These are phyloP conservation scores for Panthera uncia DNA, from an alignment of 2,113 vertebrate genomes.

Conservation along the genomic window DNA sequence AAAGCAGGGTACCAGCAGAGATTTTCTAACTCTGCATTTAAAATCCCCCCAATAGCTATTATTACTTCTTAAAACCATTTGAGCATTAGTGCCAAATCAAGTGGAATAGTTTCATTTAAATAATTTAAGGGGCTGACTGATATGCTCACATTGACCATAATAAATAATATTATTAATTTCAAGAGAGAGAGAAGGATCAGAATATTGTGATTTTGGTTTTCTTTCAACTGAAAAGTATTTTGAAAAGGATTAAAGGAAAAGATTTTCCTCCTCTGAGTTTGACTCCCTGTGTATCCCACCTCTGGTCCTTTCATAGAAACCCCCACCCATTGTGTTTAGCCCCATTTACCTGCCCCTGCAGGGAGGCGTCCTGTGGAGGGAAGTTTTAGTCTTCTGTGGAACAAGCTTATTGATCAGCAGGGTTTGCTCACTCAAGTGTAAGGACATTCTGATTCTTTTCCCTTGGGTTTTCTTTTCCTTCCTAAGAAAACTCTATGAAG, in stretches of 20 bases:
- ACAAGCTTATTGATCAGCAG: constrained; percentile 70
- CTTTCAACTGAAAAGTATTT: constrained; percentile 65
- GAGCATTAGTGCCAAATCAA: constrained; percentile 69
- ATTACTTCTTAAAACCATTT: constrained; percentile 64
- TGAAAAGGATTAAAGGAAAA: constrained; percentile 73
- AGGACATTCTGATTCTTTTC: constrained; percentile 66
- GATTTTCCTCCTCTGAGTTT: constrained; percentile 46
- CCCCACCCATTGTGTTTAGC: constrained; percentile 45
- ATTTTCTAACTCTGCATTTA: constrained; percentile 70
- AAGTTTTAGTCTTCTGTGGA: constrained; percentile 70
- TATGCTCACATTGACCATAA: constrained; percentile 33
- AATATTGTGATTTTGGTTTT: constrained; percentile 68
- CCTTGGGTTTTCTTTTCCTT: constrained; percentile 66
- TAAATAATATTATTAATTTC: constrained; percentile 74
- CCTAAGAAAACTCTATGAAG: constrained; percentile 66
- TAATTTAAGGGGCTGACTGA: constrained; percentile 71
- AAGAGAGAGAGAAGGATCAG: neutral
- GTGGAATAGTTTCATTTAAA: constrained; percentile 79
- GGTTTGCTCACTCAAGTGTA: constrained; percentile 61
- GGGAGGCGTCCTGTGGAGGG: neutral
- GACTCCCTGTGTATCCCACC: neutral
- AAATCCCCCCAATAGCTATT: constrained; percentile 66
- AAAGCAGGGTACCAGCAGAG: constrained; percentile 37
- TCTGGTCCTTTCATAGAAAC: constrained; percentile 47
- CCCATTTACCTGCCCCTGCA: neutral